A percentile compares a stretch with the other conserved stretches of the same genome.
phyloP scores from a whole-genome alignment of 2,797 vertebrate genomes.

The Danio jaintianensis region DNA sequence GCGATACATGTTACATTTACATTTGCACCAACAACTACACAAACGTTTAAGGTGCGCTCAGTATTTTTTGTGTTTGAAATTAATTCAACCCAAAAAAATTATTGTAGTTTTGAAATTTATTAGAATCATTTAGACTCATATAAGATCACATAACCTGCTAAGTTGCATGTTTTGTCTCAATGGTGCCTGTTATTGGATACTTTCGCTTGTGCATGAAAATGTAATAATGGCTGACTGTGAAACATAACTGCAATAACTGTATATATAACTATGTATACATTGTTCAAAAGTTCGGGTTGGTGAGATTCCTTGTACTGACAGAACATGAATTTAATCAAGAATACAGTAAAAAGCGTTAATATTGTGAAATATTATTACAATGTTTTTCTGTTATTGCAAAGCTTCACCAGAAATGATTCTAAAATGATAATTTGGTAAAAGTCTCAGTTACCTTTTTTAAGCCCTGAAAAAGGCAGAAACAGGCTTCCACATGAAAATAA shows the following conservation, averaged over 20 bases:
- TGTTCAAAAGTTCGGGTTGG: background rate
- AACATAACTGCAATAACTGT: slow-evolving; percentile 16
- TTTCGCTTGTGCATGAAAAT: background rate
- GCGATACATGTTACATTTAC: too few relatives aligned
- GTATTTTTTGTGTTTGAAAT: background rate
- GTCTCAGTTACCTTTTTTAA: background rate
- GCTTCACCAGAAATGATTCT: background rate
- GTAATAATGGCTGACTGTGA: background rate
- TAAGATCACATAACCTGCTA: background rate
- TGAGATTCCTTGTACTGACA: background rate
- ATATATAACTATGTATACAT: background rate
- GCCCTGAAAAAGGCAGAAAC: background rate
- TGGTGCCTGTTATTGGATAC: slow-evolving; percentile 14
- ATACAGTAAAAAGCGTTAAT: background rate
- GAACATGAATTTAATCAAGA: background rate
- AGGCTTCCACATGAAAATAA: background rate
- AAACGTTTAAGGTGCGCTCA: too few relatives aligned
- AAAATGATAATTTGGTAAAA: background rate
- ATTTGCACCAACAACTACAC: too few relatives aligned
- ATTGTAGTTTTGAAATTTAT: background rate
- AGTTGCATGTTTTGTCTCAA: slow-evolving; percentile 10
- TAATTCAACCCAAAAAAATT: too few relatives aligned
- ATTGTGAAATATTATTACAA: background rate
- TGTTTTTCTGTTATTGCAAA: too few relatives aligned
- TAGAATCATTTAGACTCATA: background rate